phyloP scores from a whole-genome alignment of 2,888 invertebrate genomes.

The Nemotelus nigrinus region DNA sequence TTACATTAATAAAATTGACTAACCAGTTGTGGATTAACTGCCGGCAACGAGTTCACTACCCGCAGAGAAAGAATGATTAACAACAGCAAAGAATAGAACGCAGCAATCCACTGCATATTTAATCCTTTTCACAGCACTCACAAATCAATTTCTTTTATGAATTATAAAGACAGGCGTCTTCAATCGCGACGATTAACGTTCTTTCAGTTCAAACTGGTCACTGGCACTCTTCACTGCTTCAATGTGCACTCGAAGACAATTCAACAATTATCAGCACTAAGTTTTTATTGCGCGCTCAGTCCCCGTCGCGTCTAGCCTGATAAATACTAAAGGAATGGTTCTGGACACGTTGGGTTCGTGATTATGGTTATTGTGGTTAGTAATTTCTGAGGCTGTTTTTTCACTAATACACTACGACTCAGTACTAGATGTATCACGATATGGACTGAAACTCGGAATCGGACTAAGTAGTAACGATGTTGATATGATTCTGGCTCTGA shows the following conservation, averaged over 20 bases:
- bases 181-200: neutral
- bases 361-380: conserved; percentile 18
- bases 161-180: neutral
- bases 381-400: too few species aligned
- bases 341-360: neutral
- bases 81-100: neutral
- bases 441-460: too few species aligned
- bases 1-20: conserved; percentile 49
- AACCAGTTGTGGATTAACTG: conserved; percentile 62
- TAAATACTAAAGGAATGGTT: neutral
- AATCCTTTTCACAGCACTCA: neutral
- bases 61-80: conserved; percentile 51
- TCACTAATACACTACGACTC: too few species aligned
- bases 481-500: conserved; percentile 1
- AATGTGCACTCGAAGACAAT: neutral
- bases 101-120: neutral
- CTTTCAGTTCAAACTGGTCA: neutral
- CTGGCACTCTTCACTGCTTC: neutral
- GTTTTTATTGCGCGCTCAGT: too few species aligned
- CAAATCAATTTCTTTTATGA: neutral
- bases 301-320: neutral
- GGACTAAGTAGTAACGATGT: too few species aligned
- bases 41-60: conserved; percentile 57
- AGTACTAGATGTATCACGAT: too few species aligned
- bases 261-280: too few species aligned